Conservation (phyloP, 2,113 vertebrate genomes). For the Tylochromis polylepis region DNA sequence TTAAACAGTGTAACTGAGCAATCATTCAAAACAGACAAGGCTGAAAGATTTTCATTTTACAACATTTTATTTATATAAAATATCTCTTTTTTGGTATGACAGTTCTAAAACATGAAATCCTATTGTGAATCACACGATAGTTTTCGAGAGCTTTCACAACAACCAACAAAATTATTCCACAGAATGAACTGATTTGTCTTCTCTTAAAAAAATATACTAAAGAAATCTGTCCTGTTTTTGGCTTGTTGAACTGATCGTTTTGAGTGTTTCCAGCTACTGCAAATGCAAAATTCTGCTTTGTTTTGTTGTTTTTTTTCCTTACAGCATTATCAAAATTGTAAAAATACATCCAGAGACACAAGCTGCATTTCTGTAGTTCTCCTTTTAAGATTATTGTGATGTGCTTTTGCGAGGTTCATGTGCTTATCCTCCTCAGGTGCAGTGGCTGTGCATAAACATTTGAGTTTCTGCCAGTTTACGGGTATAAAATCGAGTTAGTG, state of each 20-base stretch:
- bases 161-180: not conserved
- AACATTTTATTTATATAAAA: not conserved
- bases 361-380: not conserved
- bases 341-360: not conserved
- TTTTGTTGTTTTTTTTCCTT: fast-evolving
- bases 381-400: not conserved
- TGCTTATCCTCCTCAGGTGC: not conserved
- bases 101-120: not conserved
- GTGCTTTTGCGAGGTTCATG: not conserved
- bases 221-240: not conserved
- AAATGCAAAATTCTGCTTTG: not conserved
- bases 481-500: conserved; percentile 40
- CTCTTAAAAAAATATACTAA: not conserved
- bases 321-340: not conserved
- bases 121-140: not conserved
- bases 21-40: not conserved
- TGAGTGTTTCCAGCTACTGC: not conserved
- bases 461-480: not conserved
- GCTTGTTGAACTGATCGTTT: not conserved
- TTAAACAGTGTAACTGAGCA: not conserved
- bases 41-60: not conserved
- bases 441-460: conserved; percentile 21
- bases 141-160: not conserved
- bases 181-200: not conserved
- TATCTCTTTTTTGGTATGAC: not conserved